Percentiles rank a stretch among this genome's conserved stretches.
Conservation (phyloP, 2,888 invertebrate genomes). For the Trisateles emortualis region DNA sequence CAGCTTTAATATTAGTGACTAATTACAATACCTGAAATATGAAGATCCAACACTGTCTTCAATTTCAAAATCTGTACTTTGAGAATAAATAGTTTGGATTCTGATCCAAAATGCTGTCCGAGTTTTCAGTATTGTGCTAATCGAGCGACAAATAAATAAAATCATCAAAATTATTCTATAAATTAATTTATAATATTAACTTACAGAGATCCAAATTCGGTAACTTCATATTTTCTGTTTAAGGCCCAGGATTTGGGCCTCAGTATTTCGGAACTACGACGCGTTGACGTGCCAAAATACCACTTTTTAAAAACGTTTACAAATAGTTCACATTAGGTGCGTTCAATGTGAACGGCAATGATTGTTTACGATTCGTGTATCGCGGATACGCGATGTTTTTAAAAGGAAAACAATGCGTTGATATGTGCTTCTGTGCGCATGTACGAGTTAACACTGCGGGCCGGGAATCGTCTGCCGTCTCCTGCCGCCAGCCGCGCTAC, state of each 20-base stretch:
- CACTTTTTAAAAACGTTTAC: conserved; percentile 49
- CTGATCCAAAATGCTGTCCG: too few species aligned
- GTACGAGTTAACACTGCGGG: conserved; percentile 59
- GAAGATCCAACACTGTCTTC: too few species aligned
- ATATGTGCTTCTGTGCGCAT: conserved; percentile 69
- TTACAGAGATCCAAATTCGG: conserved; percentile 75
- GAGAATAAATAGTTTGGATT: too few species aligned
- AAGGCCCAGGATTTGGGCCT: conserved; percentile 26
- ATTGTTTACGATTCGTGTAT: conserved; percentile 55
- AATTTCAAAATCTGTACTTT: too few species aligned
- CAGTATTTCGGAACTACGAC: conserved; percentile 44
- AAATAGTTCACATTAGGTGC: conserved; percentile 45
- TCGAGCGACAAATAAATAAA: too few species aligned
- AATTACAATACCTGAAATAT: too few species aligned
- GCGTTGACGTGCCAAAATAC: conserved; percentile 45
- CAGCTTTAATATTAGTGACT: too few species aligned
- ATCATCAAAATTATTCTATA: neutral
- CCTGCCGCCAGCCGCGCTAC: conserved; percentile 24
- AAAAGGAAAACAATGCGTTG: conserved; percentile 50
- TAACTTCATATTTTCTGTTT: conserved; percentile 68
- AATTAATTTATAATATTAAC: conserved; percentile 47
- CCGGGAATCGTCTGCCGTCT: conserved; percentile 23
- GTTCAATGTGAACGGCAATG: conserved; percentile 49
- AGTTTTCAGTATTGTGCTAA: too few species aligned
- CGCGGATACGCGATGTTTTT: conserved; percentile 55